Evolutionary conservation across 2,113 vertebrate genomes (phyloP).

Genomic region (Protobothrops flavoviridis): DNA sequence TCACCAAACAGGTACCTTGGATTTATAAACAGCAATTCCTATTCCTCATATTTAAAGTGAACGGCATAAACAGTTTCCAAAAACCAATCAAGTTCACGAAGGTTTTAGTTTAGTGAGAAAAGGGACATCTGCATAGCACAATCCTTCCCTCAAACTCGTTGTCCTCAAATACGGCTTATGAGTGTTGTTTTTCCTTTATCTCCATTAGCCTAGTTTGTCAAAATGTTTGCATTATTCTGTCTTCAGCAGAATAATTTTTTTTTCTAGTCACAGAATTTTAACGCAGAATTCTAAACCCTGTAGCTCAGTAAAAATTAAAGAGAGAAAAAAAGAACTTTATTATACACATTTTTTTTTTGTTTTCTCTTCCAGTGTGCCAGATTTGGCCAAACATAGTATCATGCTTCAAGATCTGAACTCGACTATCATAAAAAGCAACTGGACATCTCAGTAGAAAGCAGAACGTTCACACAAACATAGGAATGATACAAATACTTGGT

Average conservation of each 20-base stretch:
- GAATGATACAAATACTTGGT: neutral
- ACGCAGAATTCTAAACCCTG: neutral
- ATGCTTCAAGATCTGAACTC: neutral
- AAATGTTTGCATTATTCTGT: constrained; percentile 3
- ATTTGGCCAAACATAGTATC: neutral
- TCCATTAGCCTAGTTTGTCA: neutral
- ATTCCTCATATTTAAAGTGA: neutral
- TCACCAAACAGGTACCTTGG: neutral
- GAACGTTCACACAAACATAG: neutral
- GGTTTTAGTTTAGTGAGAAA: neutral
- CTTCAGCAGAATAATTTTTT: neutral
- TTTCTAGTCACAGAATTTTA: neutral
- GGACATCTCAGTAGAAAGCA: neutral
- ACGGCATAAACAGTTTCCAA: neutral
- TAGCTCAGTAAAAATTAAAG: neutral
- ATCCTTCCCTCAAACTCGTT: neutral
- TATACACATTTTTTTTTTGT: neutral
- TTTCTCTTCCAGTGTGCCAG: neutral
- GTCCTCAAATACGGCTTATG: neutral
- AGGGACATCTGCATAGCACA: neutral
- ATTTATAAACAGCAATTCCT: neutral
- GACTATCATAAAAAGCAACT: neutral
- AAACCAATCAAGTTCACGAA: neutral
- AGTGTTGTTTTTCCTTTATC: neutral
- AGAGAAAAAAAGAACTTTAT: neutral